These are phyloP conservation scores for Sinocyclocheilus anshuiensis DNA, from an alignment of 2,113 vertebrate species.

Conservation along the genomic window DNA sequence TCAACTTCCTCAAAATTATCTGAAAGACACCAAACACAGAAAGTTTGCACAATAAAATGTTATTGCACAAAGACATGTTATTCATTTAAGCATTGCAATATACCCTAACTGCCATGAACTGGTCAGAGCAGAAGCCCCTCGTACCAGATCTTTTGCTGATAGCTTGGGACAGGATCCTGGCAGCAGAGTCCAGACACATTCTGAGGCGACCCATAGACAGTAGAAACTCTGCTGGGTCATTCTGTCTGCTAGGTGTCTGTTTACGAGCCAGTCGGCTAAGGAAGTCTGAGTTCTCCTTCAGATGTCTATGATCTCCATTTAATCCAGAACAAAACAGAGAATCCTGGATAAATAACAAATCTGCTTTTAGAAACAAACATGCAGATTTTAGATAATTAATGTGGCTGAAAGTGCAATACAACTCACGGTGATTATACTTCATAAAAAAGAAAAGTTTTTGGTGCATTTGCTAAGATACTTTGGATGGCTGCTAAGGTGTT, in stretches of 20 bases:
- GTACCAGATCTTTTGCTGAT: constrained; percentile 49
- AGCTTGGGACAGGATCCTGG: constrained; percentile 57
- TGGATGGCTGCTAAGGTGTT: too few species aligned
- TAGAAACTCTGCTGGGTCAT: constrained; percentile 72
- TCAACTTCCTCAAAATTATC: constrained; percentile 12
- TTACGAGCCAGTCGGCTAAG: constrained; percentile 66
- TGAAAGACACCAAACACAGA: constrained; percentile 22
- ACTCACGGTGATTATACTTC: too few species aligned
- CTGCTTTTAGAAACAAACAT: constrained; percentile 2
- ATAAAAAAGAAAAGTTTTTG: too few species aligned
- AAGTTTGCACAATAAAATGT: background rate
- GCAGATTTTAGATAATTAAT: background rate
- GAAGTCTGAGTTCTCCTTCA: constrained; percentile 57
- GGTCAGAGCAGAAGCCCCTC: background rate
- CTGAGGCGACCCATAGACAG: constrained; percentile 67
- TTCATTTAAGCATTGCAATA: background rate
- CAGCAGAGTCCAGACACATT: constrained; percentile 65
- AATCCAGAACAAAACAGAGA: constrained; percentile 60
- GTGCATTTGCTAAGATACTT: too few species aligned
- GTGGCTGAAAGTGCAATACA: background rate
- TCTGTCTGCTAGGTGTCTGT: constrained; percentile 58
- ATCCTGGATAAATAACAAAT: constrained; percentile 62
- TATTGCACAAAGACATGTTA: background rate
- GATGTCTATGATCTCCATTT: background rate
- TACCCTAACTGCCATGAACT: background rate